Percentiles rank a stretch among this genome's conserved stretches.
phyloP scores from a whole-genome alignment of 2,888 invertebrate species.

The Dioctria rufipes region DNA sequence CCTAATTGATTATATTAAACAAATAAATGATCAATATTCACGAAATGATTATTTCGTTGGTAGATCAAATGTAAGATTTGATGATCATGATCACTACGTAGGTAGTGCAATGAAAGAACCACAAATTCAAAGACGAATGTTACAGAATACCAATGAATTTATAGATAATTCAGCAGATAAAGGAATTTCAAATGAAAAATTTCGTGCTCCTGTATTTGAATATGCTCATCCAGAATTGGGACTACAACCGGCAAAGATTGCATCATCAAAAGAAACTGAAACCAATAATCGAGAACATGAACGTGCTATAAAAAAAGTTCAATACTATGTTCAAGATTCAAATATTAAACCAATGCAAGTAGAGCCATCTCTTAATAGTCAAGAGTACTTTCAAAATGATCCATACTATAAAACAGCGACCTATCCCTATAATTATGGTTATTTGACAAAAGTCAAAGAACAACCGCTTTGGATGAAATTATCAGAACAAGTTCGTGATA shows the following conservation, averaged over 20 bases:
- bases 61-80: slow-evolving; percentile 70
- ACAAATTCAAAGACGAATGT: slow-evolving; percentile 80
- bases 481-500: slow-evolving; percentile 81
- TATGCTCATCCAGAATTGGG: slow-evolving; percentile 87
- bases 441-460: slow-evolving; percentile 75
- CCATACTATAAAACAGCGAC: slow-evolving; percentile 71
- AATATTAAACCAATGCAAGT: slow-evolving; percentile 62
- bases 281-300: slow-evolving; percentile 58
- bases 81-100: slow-evolving; percentile 64
- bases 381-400: slow-evolving; percentile 71
- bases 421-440: slow-evolving; percentile 77
- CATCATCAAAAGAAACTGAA: slow-evolving; percentile 63
- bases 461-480: slow-evolving; percentile 82
- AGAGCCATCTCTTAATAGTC: slow-evolving; percentile 60
- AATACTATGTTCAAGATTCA: slow-evolving; percentile 64
- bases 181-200: slow-evolving; percentile 76
- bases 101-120: slow-evolving; percentile 70
- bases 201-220: slow-evolving; percentile 82
- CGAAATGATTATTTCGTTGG: slow-evolving; percentile 76
- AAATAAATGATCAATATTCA: slow-evolving; percentile 78
- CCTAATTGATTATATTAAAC: slow-evolving; percentile 78
- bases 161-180: slow-evolving; percentile 74
- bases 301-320: slow-evolving; percentile 60
- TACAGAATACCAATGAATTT: slow-evolving; percentile 78
- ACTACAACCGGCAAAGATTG: slow-evolving; percentile 80